Percentiles rank a stretch among this genome's conserved stretches.
These are phyloP conservation scores for Belgica antarctica DNA, from an alignment of 2,888 invertebrate genomes.

Conservation along the genomic window DNA sequence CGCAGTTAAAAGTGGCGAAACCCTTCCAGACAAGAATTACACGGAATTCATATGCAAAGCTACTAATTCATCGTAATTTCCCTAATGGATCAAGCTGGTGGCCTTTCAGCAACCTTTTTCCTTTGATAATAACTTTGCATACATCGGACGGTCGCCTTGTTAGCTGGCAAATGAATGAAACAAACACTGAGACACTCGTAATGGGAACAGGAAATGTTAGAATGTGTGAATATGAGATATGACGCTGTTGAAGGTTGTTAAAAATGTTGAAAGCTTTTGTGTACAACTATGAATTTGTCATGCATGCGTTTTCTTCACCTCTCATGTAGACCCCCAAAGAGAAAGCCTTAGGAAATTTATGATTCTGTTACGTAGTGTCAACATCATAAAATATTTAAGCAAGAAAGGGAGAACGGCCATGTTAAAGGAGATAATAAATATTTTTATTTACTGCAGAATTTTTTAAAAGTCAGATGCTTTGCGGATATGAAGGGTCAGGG, in stretches of 20 bases:
- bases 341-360: background rate
- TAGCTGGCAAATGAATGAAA: background rate
- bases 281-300: constrained; percentile 19
- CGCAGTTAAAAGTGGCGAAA: background rate
- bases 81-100: constrained; percentile 21
- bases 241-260: background rate
- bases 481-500: background rate
- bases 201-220: constrained; percentile 14
- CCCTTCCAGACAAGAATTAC: background rate
- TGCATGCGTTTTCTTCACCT: constrained; percentile 5
- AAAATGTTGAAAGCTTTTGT: background rate
- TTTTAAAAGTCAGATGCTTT: constrained; percentile 25
- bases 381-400: constrained; percentile 32
- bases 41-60: too few species aligned
- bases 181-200: background rate
- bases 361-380: background rate
- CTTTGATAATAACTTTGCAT: background rate
- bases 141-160: too few species aligned
- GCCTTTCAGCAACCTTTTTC: constrained; percentile 5
- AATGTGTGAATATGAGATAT: constrained; percentile 27
- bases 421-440: constrained; percentile 23
- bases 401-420: background rate
- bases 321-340: background rate
- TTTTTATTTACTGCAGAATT: background rate
- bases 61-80: constrained; percentile 25